Evolutionary conservation across 2,113 vertebrate genomes (phyloP).

Genomic region (Sapajus apella): DNA sequence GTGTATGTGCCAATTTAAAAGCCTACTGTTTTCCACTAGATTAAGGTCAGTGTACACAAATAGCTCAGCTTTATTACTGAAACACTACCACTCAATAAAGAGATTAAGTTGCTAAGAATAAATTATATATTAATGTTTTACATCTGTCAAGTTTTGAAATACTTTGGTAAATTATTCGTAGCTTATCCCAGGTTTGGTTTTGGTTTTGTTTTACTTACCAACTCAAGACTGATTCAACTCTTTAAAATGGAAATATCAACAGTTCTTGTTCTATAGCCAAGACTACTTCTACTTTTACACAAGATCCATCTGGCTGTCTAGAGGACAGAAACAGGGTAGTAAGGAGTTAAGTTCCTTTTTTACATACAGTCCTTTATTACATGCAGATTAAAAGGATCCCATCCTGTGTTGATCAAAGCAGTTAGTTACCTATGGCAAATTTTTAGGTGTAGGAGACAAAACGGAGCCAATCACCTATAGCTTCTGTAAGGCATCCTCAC

Average conservation of each 20-base stretch:
- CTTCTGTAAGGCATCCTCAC: neutral
- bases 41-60: conserved; percentile 19
- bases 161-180: neutral
- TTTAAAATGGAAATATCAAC: conserved; percentile 36
- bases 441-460: conserved; percentile 24
- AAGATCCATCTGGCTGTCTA: neutral
- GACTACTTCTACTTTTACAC: neutral
- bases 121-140: neutral
- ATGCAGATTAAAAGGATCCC: neutral
- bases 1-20: neutral
- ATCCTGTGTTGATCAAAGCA: neutral
- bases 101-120: conserved; percentile 27
- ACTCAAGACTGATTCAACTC: neutral
- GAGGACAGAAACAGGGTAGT: neutral
- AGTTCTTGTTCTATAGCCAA: neutral
- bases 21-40: neutral
- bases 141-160: conserved; percentile 40
- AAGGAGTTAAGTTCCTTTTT: neutral
- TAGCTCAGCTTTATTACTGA: conserved; percentile 8
- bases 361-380: neutral
- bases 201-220: conserved; percentile 34
- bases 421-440: neutral
- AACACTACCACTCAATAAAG: neutral
- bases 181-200: neutral
- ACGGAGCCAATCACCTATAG: neutral